A percentile compares a stretch with the other conserved stretches of the same genome.
These are phyloP conservation scores for Polypedilum vanderplanki DNA, from an alignment of 1,140 invertebrate species.

Conservation along the genomic window DNA sequence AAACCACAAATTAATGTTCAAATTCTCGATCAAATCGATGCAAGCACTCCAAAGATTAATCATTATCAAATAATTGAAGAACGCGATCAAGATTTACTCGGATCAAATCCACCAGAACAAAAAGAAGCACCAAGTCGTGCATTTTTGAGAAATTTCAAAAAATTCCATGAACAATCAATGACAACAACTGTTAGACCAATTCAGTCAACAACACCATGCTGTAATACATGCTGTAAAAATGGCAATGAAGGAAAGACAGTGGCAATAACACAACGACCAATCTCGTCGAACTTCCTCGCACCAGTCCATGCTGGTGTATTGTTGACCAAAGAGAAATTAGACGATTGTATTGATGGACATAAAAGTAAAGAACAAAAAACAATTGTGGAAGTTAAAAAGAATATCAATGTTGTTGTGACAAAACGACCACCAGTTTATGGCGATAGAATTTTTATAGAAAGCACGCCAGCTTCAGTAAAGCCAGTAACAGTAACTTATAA, in stretches of 20 bases:
- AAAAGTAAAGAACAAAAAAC: neutral
- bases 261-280: neutral
- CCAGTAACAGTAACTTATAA: too few relatives aligned
- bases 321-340: neutral
- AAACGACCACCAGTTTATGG: neutral
- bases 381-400: neutral
- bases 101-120: neutral
- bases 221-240: conserved; percentile 3
- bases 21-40: conserved; percentile 19
- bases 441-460: neutral
- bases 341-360: neutral
- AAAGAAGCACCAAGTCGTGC: neutral
- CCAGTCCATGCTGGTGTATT: neutral
- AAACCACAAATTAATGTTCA: conserved; percentile 28
- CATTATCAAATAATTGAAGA: conserved; percentile 29
- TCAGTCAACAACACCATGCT: neutral
- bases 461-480: too few relatives aligned
- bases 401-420: neutral
- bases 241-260: neutral
- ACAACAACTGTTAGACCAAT: conserved; percentile 27
- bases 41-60: neutral
- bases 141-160: conserved; percentile 18
- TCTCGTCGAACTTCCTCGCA: neutral
- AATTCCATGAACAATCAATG: neutral
- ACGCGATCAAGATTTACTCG: conserved; percentile 29